A percentile compares a stretch with the other conserved stretches of the same genome.
Conservation (phyloP, 2,113 vertebrate genomes). For the Actenoides hombroni region DNA sequence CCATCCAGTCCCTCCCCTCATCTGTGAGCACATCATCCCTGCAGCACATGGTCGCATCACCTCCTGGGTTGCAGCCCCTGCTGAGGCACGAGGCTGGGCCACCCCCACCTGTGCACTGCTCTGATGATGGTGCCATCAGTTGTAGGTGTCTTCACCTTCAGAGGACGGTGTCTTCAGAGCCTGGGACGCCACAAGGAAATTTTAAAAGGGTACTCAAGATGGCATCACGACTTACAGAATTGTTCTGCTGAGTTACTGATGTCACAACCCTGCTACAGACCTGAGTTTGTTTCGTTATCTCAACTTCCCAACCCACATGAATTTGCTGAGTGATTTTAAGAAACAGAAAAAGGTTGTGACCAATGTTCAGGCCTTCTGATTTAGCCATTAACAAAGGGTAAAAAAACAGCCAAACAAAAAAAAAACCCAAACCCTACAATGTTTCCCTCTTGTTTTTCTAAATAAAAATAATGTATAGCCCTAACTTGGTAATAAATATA, state of each 20-base stretch:
- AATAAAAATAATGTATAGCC: slow-evolving; percentile 77
- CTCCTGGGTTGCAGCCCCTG: background rate
- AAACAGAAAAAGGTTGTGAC: background rate
- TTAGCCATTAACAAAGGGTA: background rate
- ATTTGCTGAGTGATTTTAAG: background rate
- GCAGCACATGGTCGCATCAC: background rate
- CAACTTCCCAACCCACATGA: background rate
- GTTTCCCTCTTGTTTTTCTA: slow-evolving; percentile 67
- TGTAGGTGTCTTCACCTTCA: background rate
- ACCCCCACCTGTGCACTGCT: background rate
- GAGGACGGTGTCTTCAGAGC: background rate
- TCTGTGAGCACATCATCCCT: background rate
- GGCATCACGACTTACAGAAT: background rate
- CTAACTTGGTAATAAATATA: slow-evolving; percentile 73
- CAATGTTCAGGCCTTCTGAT: slow-evolving; percentile 44
- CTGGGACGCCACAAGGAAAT: accelerated
- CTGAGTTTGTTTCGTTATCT: background rate
- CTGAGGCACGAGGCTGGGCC: background rate
- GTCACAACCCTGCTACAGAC: background rate
- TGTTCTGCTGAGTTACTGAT: background rate
- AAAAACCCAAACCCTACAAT: background rate
- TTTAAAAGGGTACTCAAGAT: background rate
- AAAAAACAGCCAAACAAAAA: background rate
- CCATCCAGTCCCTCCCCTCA: accelerated
- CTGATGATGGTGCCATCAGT: background rate